Conservation (phyloP, 35 echinoderm and acorn worm species). For the Nesometra sesokonis region DNA sequence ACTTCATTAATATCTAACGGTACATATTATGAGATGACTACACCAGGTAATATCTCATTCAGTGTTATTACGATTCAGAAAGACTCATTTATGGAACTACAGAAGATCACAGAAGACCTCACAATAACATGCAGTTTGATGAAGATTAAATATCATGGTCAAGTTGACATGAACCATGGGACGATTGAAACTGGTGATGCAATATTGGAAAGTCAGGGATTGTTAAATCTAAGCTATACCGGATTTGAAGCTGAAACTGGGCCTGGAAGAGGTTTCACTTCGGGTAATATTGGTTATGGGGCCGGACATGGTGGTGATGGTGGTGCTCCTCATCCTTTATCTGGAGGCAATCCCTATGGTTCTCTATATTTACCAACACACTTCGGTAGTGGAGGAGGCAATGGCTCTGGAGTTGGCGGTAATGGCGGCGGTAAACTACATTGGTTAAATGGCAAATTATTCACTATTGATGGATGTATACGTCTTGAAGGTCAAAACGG, state of each 20-base stretch:
- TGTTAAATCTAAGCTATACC: conserved; percentile 60
- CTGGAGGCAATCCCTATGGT: conserved; percentile 58
- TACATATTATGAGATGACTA: conserved; percentile 38
- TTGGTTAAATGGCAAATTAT: conserved; percentile 60
- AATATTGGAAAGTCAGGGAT: conserved; percentile 62
- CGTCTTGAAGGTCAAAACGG: conserved; percentile 39
- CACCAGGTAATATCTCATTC: conserved; percentile 73
- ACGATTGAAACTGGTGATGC: conserved; percentile 61
- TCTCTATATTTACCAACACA: conserved; percentile 56
- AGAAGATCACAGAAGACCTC: conserved; percentile 46
- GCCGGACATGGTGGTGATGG: conserved; percentile 83
- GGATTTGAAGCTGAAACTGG: conserved; percentile 38
- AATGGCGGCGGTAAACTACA: conserved; percentile 54
- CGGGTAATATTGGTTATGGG: conserved; percentile 45
- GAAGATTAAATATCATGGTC: conserved; percentile 62
- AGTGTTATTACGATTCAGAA: conserved; percentile 70
- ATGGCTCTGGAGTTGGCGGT: conserved; percentile 63
- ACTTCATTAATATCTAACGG: conserved; percentile 67
- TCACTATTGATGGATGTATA: conserved; percentile 61
- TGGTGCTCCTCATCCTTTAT: conserved; percentile 49
- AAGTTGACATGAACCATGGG: conserved; percentile 66
- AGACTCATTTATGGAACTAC: conserved; percentile 48
- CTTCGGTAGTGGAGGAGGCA: conserved; percentile 71
- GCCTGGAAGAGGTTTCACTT: conserved; percentile 55
- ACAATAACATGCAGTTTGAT: conserved; percentile 50